Conservation (phyloP, 2,113 vertebrate species). For the Hydrolagus affinis region DNA sequence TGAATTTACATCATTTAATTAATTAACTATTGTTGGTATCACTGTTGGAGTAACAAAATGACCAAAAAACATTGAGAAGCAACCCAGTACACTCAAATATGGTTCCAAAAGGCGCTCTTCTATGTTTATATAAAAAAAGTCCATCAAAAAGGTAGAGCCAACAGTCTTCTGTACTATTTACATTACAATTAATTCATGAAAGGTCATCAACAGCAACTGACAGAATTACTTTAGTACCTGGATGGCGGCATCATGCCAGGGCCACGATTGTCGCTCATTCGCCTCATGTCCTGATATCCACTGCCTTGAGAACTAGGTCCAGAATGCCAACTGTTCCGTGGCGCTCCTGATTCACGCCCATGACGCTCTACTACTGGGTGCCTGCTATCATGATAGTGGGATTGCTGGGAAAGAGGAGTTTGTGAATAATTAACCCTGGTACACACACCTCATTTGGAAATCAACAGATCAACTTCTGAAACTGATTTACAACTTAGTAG, state of each 20-base stretch:
- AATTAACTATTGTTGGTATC: neutral
- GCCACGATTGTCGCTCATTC: conserved; percentile 69
- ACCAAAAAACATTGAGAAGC: neutral
- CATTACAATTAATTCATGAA: neutral
- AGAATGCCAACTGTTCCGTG: conserved; percentile 84
- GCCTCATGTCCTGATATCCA: conserved; percentile 66
- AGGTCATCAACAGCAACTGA: neutral
- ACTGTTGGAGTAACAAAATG: neutral
- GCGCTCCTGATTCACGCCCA: conserved; percentile 66
- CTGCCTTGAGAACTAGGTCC: conserved; percentile 71
- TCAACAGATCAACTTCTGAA: neutral
- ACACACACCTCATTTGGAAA: neutral
- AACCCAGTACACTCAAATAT: conserved; percentile 10
- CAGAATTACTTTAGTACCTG: conserved; percentile 59
- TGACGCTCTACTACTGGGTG: conserved; percentile 82
- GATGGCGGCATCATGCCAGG: conserved; percentile 73
- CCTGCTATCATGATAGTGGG: conserved; percentile 68
- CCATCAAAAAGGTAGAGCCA: conserved; percentile 13
- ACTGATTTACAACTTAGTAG: too few relatives aligned
- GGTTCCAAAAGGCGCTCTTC: neutral
- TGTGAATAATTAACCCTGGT: neutral
- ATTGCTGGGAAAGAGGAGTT: neutral
- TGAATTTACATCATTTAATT: conserved; percentile 2
- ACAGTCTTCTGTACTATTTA: conserved; percentile 18
- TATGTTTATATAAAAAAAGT: conserved; percentile 20